phyloP scores from a whole-genome alignment of 2,797 vertebrate species.

The Eidolon dupreanum region DNA sequence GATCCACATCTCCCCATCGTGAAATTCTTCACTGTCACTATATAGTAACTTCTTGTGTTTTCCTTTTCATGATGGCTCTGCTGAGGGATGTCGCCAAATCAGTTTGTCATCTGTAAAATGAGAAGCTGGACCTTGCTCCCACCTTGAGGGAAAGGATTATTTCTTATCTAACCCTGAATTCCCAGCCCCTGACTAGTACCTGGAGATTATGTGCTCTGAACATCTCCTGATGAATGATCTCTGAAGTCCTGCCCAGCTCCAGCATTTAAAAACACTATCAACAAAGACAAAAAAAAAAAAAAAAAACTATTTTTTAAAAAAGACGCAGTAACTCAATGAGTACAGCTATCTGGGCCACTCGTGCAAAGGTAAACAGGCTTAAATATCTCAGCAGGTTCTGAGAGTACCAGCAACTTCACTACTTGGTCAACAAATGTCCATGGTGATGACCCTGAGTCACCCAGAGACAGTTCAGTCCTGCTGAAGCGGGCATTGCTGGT shows the following conservation, averaged over 20 bases:
- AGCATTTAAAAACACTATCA: background rate
- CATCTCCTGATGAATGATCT: background rate
- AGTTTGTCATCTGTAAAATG: slow-evolving; percentile 47
- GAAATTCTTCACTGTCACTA: slow-evolving; percentile 14
- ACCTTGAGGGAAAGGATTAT: background rate
- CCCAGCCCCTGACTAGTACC: background rate
- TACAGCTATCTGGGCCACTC: background rate
- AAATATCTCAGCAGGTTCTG: background rate
- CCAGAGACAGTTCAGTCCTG: background rate
- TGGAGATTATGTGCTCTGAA: background rate
- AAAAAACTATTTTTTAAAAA: background rate
- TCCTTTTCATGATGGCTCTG: slow-evolving; percentile 29
- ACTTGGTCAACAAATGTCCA: background rate
- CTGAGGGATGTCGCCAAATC: slow-evolving; percentile 18
- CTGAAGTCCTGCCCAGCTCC: background rate
- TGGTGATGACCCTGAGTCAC: background rate
- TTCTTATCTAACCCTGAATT: background rate
- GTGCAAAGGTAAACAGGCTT: background rate
- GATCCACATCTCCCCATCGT: slow-evolving; percentile 4
- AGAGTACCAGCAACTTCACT: background rate
- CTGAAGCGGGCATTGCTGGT: background rate
- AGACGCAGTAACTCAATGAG: background rate
- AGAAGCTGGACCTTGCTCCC: slow-evolving; percentile 7
- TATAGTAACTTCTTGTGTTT: background rate
- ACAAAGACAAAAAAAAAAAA: background rate